Conservation (phyloP, 1,140 invertebrate species). For the Ceratina japonica region DNA sequence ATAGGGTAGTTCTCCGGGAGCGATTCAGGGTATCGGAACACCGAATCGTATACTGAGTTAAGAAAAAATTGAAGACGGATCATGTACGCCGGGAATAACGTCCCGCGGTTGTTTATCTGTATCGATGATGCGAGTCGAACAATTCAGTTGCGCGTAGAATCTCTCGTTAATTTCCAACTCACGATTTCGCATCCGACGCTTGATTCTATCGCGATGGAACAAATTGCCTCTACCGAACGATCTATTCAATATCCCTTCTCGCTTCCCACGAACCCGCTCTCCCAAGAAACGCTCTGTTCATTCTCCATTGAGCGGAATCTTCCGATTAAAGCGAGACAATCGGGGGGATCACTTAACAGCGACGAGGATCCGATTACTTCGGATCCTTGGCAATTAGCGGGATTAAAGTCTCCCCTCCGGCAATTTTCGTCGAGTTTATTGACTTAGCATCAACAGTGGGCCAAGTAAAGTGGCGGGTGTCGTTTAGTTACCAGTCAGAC, state of each 20-base stretch:
- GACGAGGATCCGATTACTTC: slow-evolving; percentile 5
- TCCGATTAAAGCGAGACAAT: background rate
- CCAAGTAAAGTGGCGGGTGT: slow-evolving; percentile 9
- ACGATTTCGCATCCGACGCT: background rate
- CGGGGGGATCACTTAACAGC: background rate
- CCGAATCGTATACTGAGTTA: no score
- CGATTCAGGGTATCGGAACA: background rate
- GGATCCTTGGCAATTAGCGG: slow-evolving; percentile 8
- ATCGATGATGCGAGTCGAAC: no score
- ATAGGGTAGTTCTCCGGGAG: no score
- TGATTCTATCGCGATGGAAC: no score
- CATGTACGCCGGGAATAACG: no score
- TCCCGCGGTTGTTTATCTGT: no score
- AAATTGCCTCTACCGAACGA: background rate
- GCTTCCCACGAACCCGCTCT: background rate
- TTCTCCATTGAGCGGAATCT: background rate
- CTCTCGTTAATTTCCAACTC: background rate
- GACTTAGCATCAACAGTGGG: slow-evolving; percentile 16
- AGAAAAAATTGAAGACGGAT: no score
- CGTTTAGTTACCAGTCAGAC: slow-evolving; percentile 41
- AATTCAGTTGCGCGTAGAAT: background rate
- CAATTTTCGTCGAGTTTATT: slow-evolving; percentile 35
- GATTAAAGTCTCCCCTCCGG: slow-evolving; percentile 20
- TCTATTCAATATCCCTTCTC: no score
- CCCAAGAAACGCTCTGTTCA: background rate